These are phyloP conservation scores for Halcyon smyrnensis DNA, from an alignment of 2,797 vertebrate species.

Conservation along the genomic window DNA sequence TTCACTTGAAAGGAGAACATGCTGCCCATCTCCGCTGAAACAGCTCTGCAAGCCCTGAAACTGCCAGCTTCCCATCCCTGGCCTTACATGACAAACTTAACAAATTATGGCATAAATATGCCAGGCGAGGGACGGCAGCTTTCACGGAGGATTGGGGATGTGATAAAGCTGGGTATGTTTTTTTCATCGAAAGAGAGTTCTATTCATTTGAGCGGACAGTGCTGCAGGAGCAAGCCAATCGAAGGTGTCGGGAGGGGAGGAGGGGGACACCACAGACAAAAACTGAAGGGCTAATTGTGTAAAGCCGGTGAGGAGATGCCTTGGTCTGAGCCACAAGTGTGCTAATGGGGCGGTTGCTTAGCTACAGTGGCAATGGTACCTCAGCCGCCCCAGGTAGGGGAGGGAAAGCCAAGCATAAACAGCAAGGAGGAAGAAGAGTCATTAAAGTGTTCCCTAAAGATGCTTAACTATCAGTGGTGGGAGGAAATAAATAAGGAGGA, in stretches of 20 bases:
- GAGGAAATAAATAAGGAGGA: conserved; percentile 50
- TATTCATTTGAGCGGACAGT: not conserved
- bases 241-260: not conserved
- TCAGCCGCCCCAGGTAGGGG: conserved; percentile 1
- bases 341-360: conserved; percentile 62
- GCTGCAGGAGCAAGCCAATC: not conserved
- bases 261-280: not conserved
- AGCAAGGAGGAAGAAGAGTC: conserved; percentile 40
- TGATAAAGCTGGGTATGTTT: not conserved
- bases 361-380: not conserved
- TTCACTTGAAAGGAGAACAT: not conserved
- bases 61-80: not conserved
- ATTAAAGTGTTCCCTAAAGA: conserved; percentile 60
- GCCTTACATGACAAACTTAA: conserved; percentile 9
- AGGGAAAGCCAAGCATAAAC: conserved; percentile 16
- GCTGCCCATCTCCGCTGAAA: not conserved
- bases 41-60: conserved; percentile 8
- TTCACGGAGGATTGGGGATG: not conserved
- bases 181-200: not conserved
- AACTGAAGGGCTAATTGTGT: not conserved
- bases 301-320: not conserved
- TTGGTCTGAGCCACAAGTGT: conserved; percentile 1
- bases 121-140: conserved; percentile 1
- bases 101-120: conserved; percentile 42
- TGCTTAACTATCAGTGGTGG: conserved; percentile 23